Conservation (phyloP, 2,888 invertebrate genomes). For the Campoplex capitator region DNA sequence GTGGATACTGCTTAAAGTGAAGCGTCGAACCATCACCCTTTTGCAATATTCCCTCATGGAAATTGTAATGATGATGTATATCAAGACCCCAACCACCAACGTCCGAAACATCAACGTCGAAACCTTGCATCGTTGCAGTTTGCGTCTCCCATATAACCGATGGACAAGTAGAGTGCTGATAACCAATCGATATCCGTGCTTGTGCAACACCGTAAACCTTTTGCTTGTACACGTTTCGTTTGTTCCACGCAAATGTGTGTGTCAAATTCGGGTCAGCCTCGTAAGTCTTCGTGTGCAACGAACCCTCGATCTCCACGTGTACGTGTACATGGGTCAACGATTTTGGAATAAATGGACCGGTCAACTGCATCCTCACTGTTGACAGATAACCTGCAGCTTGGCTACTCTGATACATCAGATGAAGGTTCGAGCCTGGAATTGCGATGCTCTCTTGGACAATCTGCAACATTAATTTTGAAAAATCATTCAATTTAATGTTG, state of each 20-base stretch:
- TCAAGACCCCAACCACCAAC: constrained; percentile 99
- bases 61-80: constrained; percentile 99
- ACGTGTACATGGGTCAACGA: constrained; percentile 96
- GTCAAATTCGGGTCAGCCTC: constrained; percentile 98
- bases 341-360: constrained; percentile 91
- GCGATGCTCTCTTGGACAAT: constrained; percentile 98
- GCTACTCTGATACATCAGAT: constrained; percentile 97
- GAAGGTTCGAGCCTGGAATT: constrained; percentile 96
- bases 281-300: constrained; percentile 95
- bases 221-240: constrained; percentile 98
- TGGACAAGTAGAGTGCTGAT: constrained; percentile 95
- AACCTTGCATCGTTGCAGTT: constrained; percentile 96
- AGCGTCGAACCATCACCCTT: constrained; percentile 98
- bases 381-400: constrained; percentile 97
- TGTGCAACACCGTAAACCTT: constrained; percentile 95
- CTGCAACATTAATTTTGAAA: constrained; percentile 84
- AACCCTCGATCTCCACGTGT: constrained; percentile 96
- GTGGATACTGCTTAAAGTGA: constrained; percentile 96
- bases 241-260: constrained; percentile 99
- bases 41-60: constrained; percentile 98
- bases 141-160: constrained; percentile 97
- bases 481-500: background rate
- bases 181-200: constrained; percentile 96
- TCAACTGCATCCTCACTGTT: constrained; percentile 95
- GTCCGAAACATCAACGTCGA: constrained; percentile 98